phyloP scores from a whole-genome alignment of 2,797 vertebrate genomes.

The Melopsittacus undulatus region DNA sequence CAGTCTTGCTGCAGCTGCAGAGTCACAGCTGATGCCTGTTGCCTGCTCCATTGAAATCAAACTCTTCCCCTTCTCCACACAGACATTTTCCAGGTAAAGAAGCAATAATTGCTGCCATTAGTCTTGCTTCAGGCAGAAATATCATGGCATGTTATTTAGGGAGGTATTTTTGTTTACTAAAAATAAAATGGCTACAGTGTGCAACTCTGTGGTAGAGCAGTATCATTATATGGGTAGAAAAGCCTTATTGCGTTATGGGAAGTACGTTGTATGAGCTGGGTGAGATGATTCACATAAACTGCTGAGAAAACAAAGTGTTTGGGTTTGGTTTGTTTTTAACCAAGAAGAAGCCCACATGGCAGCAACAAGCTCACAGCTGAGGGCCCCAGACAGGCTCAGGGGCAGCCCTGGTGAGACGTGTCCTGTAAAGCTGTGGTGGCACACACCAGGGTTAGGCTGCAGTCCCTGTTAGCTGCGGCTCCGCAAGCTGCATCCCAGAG shows the following conservation, averaged over 20 bases:
- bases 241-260: not conserved
- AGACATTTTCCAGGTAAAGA: not conserved
- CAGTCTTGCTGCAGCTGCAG: not conserved
- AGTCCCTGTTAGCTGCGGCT: not conserved
- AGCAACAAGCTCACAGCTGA: not conserved
- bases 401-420: not conserved
- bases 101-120: not conserved
- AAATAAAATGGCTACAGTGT: not conserved
- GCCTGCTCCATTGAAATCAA: not conserved
- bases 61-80: not conserved
- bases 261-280: not conserved
- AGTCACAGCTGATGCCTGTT: not conserved
- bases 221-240: not conserved
- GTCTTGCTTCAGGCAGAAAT: not conserved
- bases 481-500: not conserved
- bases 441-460: fast-evolving
- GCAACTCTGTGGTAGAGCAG: not conserved
- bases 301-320: not conserved
- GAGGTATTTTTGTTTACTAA: not conserved
- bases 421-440: fast-evolving
- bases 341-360: not conserved
- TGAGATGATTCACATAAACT: not conserved
- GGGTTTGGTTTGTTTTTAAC: not conserved
- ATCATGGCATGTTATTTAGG: not conserved
- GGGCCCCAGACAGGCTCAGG: not conserved